Conservation (phyloP, 2,797 vertebrate species). For the Ctenosaura bakeri region DNA sequence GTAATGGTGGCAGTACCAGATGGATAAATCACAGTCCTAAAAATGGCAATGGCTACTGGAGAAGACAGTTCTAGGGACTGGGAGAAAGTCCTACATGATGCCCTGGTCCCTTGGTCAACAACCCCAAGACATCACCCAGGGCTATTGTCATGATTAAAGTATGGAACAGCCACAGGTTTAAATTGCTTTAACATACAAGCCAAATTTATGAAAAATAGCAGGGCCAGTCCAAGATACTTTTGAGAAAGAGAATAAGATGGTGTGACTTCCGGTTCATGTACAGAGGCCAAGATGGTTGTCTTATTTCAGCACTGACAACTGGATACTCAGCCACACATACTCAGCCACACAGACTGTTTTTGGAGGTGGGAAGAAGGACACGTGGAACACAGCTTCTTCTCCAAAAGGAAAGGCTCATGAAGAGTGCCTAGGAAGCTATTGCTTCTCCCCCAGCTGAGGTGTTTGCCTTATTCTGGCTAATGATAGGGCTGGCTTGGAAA, state of each 20-base stretch:
- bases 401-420: not conserved
- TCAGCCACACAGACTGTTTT: not conserved
- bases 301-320: not conserved
- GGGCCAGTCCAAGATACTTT: no score
- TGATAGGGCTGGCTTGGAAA: not conserved
- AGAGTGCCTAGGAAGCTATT: not conserved
- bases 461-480: not conserved
- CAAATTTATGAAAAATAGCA: not conserved
- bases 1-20: not conserved
- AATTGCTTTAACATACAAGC: not conserved
- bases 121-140: not conserved
- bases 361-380: not conserved
- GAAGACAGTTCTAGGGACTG: not conserved
- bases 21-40: not conserved
- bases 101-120: not conserved
- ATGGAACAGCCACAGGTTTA: no score
- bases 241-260: no score
- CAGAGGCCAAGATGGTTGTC: not conserved
- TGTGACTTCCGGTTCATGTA: no score
- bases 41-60: not conserved
- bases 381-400: not conserved
- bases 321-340: not conserved
- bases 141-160: not conserved
- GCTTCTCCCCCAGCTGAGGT: not conserved
- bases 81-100: not conserved